A percentile compares a stretch with the other conserved stretches of the same genome.
Evolutionary conservation across 2,888 invertebrate genomes (phyloP).

Genomic region (Lordiphosa andalusiaca): DNA sequence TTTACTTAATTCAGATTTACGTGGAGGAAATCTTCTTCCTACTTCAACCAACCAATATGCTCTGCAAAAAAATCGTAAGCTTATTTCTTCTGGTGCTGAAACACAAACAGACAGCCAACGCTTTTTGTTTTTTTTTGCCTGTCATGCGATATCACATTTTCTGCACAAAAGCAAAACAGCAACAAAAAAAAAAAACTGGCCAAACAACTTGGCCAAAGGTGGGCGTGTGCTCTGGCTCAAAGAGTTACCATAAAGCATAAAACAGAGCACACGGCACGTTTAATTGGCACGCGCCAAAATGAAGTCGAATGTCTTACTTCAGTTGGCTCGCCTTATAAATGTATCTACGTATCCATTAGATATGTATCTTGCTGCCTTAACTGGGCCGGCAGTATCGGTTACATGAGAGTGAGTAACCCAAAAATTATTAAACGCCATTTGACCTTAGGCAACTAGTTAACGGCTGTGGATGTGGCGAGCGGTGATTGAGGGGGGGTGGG

Average conservation of each 20-base stretch:
- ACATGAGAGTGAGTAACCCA: constrained; percentile 47
- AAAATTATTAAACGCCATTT: constrained; percentile 73
- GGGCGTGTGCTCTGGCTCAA: constrained; percentile 36
- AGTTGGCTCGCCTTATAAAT: constrained; percentile 15
- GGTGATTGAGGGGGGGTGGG: too few relatives aligned
- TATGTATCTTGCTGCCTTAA: constrained; percentile 45
- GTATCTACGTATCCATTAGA: constrained; percentile 53
- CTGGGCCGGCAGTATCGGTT: constrained; percentile 22
- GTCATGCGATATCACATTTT: constrained; percentile 34
- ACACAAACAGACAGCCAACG: too few relatives aligned
- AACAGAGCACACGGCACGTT: constrained; percentile 42
- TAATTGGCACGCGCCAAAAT: constrained; percentile 71
- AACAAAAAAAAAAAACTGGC: too few relatives aligned
- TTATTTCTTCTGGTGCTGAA: too few relatives aligned
- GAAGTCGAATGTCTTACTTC: constrained; percentile 60
- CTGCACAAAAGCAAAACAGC: constrained; percentile 4
- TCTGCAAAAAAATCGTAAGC: too few relatives aligned
- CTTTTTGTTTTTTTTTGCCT: constrained; percentile 13
- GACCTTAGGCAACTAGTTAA: constrained; percentile 61
- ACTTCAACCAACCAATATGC: too few relatives aligned
- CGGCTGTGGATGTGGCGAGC: background rate
- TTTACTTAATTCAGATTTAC: too few relatives aligned
- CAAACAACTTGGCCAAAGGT: constrained; percentile 23
- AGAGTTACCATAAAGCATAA: constrained; percentile 18
- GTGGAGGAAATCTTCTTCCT: too few relatives aligned